Evolutionary conservation across 2,797 vertebrate species (phyloP), one percentile per base, ranked within the genome.

Genomic region (Sternotherus odoratus): DNA sequence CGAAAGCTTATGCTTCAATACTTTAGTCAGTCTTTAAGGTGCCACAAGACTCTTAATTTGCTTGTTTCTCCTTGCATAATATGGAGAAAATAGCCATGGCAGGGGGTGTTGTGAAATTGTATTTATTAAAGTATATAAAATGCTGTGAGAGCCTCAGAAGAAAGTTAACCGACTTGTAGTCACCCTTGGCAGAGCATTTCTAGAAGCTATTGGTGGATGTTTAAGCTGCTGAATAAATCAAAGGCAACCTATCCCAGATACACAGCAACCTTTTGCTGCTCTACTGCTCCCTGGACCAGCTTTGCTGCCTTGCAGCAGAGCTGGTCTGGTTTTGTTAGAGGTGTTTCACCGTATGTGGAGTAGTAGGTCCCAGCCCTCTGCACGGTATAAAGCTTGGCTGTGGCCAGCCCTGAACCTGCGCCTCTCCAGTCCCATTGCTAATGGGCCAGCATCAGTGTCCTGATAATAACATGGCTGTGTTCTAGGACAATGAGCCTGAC

Each of bases 321-420:
- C 33, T 63, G 7, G 60, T 63, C 30, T 30, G 30, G 33, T 33
- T 63, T 63, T n/a, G 60, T 63, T 63, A 63, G 57, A 60, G 57
- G 30, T n/a, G 16, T 63, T 63, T 63, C 60, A 63, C 60, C 60
- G n/a, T n/a, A 63, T 19, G 33, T 19, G 33, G 8, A n/a, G 16
- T n/a, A 19, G n/a, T 63, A n/a, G 16, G 19, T 63, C 60, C 60
- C 33, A 86, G 77, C 46, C 43, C 79, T 77, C 48, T 66, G 0
- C 26, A 26, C 53, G 43, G 11, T 8, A 3, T 0, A 66, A 8
- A 3, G 30, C 60, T 75, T 33, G 54, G 3, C 1, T 0, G 15
- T 12, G 30, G 10, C 28, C 24, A 30, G 28, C 11, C 77, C 43
- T 46, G 60, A 63, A n/a, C 33, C n/a, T n/a, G 30, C 1, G 16